Conservation (phyloP, 2,113 vertebrate species). For the Urocolius indicus region DNA sequence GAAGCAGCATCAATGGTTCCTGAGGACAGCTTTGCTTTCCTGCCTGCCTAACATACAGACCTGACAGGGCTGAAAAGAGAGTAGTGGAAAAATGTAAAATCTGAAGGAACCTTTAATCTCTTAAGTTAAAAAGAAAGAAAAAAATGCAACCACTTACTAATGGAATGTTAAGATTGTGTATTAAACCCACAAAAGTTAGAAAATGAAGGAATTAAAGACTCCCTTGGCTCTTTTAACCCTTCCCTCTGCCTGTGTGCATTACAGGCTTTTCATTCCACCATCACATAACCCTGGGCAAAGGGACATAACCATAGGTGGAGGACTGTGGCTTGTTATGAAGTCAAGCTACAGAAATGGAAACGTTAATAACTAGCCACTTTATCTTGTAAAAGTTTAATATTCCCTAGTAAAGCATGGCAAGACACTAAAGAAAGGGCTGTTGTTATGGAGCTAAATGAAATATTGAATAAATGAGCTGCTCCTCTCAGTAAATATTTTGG, state of each 20-base stretch:
- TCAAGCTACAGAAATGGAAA: conserved; percentile 57
- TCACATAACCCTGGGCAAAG: conserved; percentile 9
- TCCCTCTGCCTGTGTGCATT: conserved; percentile 7
- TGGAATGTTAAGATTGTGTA: conserved; percentile 73
- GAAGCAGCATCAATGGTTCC: neutral
- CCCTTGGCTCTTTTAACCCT: conserved; percentile 68
- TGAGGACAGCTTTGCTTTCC: neutral
- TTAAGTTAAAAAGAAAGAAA: neutral
- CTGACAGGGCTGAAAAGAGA: neutral
- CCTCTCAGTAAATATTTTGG: conserved; percentile 15
- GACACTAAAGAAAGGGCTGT: neutral
- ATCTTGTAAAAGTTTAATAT: conserved; percentile 70
- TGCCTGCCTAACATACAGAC: neutral
- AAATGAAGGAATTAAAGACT: conserved; percentile 69
- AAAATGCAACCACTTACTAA: conserved; percentile 60
- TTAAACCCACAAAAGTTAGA: conserved; percentile 75
- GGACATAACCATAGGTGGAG: conserved; percentile 1
- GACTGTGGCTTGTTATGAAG: conserved; percentile 23
- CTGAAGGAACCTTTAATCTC: conserved; percentile 52
- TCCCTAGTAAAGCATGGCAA: conserved; percentile 57
- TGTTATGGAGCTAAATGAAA: conserved; percentile 60
- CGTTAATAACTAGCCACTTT: conserved; percentile 64
- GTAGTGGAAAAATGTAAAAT: neutral
- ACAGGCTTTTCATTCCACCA: conserved; percentile 41
- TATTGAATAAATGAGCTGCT: conserved; percentile 42